Evolutionary conservation across 2,888 invertebrate species (phyloP), one percentile per base, ranked within the genome.

Genomic region (Sthenelais limicola): DNA sequence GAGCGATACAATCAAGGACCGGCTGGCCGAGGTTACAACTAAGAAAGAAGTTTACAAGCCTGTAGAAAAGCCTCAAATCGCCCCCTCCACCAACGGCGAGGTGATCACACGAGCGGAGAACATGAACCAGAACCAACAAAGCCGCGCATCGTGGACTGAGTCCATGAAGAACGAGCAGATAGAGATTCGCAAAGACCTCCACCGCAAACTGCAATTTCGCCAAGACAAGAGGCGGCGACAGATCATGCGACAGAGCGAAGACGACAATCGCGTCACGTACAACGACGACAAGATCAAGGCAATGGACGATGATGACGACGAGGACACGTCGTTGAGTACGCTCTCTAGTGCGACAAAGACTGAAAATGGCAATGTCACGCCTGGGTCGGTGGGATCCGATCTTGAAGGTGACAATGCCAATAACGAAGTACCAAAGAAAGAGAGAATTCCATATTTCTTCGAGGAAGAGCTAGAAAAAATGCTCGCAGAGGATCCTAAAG

Each of bases 1-100:
- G 33, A 70, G 72, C 52, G 73, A 75, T 28, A 72, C 74, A 68
- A 72, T 77, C 43, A 35, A 72, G n/a, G 68, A 75, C 12, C 52
- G 77, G 33, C 68, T 79, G 33, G 52, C 49, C 21, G 33, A 73
- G 12, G 71, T 72, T 12, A 68, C 76, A 26, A 66, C 12, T 7
- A 49, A 67, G 32, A 28, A 48, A n/a, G 49, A 67, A 32, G 24
- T 62, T 5, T 62, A 62, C 62, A 62, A 62, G 24, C 62, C 62
- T 1, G 38, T 62, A 5, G 56, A 56, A 33, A 56, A 30, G 56
- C 26, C 24, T 2, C 62, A 26, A 3, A 35, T 28, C n/a, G 18
- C 35, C 30, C 3, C 52, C 15, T 24, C 56, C 2, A 38, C 62
- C 38, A 62, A 62, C 24, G 62, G 62, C 7, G 62, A 62, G 38